These are phyloP conservation scores for Syngnathus rostellatus DNA, from an alignment of 2,797 vertebrate species.

Conservation along the genomic window DNA sequence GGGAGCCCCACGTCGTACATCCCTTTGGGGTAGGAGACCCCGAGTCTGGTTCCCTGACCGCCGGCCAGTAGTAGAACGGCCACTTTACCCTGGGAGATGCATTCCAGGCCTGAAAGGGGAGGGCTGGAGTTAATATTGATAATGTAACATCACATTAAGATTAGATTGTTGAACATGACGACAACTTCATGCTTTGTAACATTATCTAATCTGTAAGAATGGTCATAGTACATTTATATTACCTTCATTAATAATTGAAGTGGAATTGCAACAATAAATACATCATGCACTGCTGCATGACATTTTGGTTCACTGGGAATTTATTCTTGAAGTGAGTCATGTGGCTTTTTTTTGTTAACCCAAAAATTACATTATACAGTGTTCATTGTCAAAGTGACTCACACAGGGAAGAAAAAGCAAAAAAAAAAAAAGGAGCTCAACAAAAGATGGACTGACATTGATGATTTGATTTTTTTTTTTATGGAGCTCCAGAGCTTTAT, in stretches of 20 bases:
- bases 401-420: not conserved
- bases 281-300: not conserved
- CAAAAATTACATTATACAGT: too few relatives aligned
- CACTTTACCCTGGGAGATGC: slow-evolving; percentile 78
- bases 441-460: not conserved
- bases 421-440: not conserved
- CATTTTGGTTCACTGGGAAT: too few relatives aligned
- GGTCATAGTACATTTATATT: slow-evolving; percentile 5
- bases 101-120: slow-evolving; percentile 55
- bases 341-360: too few relatives aligned
- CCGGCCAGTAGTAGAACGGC: slow-evolving; percentile 85
- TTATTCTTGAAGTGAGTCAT: too few relatives aligned
- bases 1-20: slow-evolving; percentile 93
- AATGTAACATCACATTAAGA: not conserved
- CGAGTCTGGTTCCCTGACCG: slow-evolving; percentile 91
- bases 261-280: not conserved
- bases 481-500: not conserved
- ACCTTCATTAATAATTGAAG: slow-evolving; percentile 1
- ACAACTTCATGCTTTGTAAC: not conserved
- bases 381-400: not conserved
- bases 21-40: slow-evolving; percentile 92
- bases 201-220: not conserved
- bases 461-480: not conserved
- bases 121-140: not conserved
- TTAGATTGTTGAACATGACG: not conserved